Conservation (phyloP, 2,888 invertebrate species). For the Drosophila nigritarsus region DNA sequence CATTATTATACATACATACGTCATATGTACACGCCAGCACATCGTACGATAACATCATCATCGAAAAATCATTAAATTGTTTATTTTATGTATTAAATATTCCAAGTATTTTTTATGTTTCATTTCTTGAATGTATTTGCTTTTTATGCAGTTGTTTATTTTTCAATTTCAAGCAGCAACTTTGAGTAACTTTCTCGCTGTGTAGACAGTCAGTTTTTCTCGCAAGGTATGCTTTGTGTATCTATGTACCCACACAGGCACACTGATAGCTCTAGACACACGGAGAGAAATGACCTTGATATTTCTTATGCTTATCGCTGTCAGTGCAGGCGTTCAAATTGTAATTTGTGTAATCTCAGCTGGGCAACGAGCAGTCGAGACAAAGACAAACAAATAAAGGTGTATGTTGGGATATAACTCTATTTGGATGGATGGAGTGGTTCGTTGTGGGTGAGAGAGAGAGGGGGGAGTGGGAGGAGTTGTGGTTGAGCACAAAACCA, state of each 20-base stretch:
- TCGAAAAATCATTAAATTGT: not conserved
- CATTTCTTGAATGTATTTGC: not conserved
- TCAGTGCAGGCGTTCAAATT: conserved; percentile 77
- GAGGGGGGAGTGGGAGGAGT: not conserved
- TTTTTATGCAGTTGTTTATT: not conserved
- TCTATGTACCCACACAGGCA: conserved; percentile 11
- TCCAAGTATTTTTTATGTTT: not conserved
- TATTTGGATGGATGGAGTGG: conserved; percentile 25
- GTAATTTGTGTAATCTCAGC: conserved; percentile 77
- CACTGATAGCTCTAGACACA: not conserved
- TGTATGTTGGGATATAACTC: conserved; percentile 31
- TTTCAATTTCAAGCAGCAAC: not conserved
- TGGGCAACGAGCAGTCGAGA: conserved; percentile 45
- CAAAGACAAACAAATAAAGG: conserved; percentile 40
- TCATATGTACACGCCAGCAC: not conserved
- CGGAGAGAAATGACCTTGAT: conserved; percentile 74
- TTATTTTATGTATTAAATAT: not conserved
- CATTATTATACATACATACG: not conserved
- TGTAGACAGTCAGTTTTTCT: conserved; percentile 30
- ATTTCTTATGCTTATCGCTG: conserved; percentile 79
- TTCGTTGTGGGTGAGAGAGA: not conserved
- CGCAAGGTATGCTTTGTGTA: conserved; percentile 14
- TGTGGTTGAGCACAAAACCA: conserved; percentile 32
- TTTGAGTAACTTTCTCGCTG: conserved; percentile 11
- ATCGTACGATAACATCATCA: not conserved